phyloP scores from a whole-genome alignment of 2,888 invertebrate species.

The Drosophila prostipennis region DNA sequence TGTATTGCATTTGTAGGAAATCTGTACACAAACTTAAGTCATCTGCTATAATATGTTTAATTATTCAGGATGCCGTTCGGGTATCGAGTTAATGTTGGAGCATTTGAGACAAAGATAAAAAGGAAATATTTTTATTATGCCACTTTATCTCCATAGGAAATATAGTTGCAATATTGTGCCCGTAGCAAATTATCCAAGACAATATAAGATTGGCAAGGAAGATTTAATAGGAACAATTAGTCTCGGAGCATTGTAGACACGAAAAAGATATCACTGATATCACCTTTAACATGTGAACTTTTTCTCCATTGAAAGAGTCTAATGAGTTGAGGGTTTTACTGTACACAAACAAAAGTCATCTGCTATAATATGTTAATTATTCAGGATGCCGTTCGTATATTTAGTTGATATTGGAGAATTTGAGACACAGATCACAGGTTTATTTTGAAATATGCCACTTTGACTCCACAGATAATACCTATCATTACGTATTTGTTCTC shows the following conservation, averaged over 20 bases:
- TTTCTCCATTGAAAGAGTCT: conserved; percentile 36
- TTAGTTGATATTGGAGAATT: conserved; percentile 48
- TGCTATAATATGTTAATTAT: conserved; percentile 50
- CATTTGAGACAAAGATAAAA: conserved; percentile 50
- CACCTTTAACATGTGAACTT: conserved; percentile 22
- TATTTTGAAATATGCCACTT: conserved; percentile 49
- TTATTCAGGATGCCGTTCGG: conserved; percentile 59
- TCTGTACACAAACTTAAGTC: conserved; percentile 53
- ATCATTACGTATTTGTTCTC: conserved; percentile 9
- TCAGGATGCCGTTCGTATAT: conserved; percentile 57
- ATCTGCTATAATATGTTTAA: conserved; percentile 51
- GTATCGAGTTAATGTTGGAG: conserved; percentile 30
- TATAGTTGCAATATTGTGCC: conserved; percentile 1
- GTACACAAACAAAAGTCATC: conserved; percentile 62
- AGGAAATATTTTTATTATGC: conserved; percentile 21
- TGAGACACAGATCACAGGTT: conserved; percentile 44
- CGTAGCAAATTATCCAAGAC: not conserved
- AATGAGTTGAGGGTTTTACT: not conserved
- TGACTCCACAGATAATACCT: conserved; percentile 36
- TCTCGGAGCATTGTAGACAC: conserved; percentile 36
- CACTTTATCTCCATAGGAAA: conserved; percentile 68
- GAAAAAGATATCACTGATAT: not conserved
- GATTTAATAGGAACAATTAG: conserved; percentile 2
- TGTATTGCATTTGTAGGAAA: no score
- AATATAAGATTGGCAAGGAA: conserved; percentile 13